Conservation (phyloP, 2,797 vertebrate species). For the Sebastes trivittatus region DNA sequence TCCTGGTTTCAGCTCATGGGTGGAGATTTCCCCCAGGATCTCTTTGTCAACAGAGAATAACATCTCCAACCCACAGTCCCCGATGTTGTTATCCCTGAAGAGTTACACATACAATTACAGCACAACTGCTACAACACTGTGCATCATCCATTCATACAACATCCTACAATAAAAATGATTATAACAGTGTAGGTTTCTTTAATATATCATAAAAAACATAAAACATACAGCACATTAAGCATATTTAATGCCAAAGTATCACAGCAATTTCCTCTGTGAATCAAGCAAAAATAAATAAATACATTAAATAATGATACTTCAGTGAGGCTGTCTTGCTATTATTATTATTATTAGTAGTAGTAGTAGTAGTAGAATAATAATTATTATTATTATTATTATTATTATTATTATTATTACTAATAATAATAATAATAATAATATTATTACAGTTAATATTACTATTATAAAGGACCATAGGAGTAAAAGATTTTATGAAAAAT, state of each 20-base stretch:
- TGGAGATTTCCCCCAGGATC: slow-evolving; percentile 95
- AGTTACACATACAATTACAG: neutral
- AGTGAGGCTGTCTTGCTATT: neutral
- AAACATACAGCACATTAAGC: neutral
- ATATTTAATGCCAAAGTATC: neutral
- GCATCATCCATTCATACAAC: neutral
- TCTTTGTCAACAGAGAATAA: slow-evolving; percentile 99
- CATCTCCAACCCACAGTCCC: slow-evolving; percentile 97
- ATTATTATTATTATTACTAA: no score
- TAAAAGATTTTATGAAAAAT: neutral
- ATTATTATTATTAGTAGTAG: no score
- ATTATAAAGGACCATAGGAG: neutral
- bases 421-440: no score
- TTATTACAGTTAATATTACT: no score
- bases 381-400: neutral
- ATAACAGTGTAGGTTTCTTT: no score
- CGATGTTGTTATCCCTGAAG: slow-evolving; percentile 94
- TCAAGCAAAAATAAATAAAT: neutral
- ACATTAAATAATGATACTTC: neutral
- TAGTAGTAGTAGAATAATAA: no score
- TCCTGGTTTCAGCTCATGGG: slow-evolving; percentile 93
- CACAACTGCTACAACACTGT: neutral
- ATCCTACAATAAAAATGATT: no score
- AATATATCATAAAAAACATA: neutral
- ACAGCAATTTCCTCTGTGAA: neutral